Conservation (phyloP, 2,113 vertebrate genomes). For the Nibea albiflora region DNA sequence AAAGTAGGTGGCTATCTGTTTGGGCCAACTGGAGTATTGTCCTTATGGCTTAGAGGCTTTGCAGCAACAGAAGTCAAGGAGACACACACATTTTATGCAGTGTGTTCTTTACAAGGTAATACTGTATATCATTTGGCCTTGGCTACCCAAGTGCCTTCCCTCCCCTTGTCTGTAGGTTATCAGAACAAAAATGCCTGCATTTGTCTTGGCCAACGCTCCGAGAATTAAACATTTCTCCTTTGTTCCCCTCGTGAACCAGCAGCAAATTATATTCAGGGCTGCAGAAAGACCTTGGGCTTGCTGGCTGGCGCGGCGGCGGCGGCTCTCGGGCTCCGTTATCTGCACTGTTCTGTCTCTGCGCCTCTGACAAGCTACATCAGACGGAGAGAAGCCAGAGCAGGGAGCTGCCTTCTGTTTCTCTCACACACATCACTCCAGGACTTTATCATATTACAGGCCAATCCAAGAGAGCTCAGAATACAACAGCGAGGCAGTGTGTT, state of each 20-base stretch:
- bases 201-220: conserved; percentile 64
- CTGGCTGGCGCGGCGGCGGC: conserved; percentile 43
- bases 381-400: conserved; percentile 77
- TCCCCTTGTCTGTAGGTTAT: conserved; percentile 73
- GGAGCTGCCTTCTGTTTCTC: conserved; percentile 75
- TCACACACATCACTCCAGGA: conserved; percentile 71
- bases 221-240: conserved; percentile 74
- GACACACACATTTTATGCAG: conserved; percentile 27
- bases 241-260: conserved; percentile 67
- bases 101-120: conserved; percentile 65
- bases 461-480: conserved; percentile 57
- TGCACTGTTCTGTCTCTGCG: conserved; percentile 72
- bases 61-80: conserved; percentile 51
- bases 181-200: conserved; percentile 68
- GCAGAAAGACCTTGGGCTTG: conserved; percentile 73
- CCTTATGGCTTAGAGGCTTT: conserved; percentile 32
- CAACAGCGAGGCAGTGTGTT: conserved; percentile 43
- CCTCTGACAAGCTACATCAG: conserved; percentile 74
- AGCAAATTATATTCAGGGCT: conserved; percentile 75
- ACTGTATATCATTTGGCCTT: conserved; percentile 66
- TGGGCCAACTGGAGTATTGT: conserved; percentile 13
- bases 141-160: conserved; percentile 56
- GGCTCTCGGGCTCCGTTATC: conserved; percentile 67
- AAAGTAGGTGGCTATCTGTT: conserved; percentile 35
- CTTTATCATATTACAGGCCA: conserved; percentile 76